Percentiles rank a stretch among this genome's conserved stretches.
Evolutionary conservation across 2,888 invertebrate species (phyloP).

Genomic region (Caenorhabditis sp.): DNA sequence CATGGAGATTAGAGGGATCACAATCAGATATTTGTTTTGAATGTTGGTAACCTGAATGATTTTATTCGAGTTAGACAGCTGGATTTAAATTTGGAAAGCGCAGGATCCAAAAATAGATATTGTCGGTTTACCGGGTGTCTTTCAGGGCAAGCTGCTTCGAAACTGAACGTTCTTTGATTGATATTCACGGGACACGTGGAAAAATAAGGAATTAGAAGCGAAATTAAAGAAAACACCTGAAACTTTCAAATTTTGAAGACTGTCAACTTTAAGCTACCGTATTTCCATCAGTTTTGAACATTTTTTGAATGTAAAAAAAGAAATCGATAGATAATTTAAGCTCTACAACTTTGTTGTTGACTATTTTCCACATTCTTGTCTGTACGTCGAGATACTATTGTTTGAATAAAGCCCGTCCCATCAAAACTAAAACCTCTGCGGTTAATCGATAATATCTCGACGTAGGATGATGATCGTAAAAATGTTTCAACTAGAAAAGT

Average conservation of each 20-base stretch:
- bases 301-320: too few species aligned
- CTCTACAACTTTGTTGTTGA: too few species aligned
- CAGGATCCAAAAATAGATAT: neutral
- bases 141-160: constrained; percentile 25
- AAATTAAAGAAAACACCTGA: constrained; percentile 19
- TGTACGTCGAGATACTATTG: too few species aligned
- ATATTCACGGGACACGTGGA: constrained; percentile 32
- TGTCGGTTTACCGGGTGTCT: constrained; percentile 16
- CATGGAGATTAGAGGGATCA: constrained; percentile 37
- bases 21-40: constrained; percentile 33
- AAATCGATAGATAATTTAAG: too few species aligned
- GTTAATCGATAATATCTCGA: too few species aligned
- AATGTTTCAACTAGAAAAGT: too few species aligned
- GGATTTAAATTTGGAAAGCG: too few species aligned
- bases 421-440: too few species aligned
- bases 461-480: too few species aligned
- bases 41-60: constrained; percentile 41
- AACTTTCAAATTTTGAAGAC: neutral
- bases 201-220: constrained; percentile 31
- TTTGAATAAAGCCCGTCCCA: too few species aligned
- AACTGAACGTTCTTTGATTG: constrained; percentile 18
- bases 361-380: too few species aligned
- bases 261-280: neutral
- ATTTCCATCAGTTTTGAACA: neutral
- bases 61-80: too few species aligned